A percentile compares a stretch with the other conserved stretches of the same genome.
Evolutionary conservation across 2,888 invertebrate genomes (phyloP).

Genomic region (Sinopyrophorus schimmeli): DNA sequence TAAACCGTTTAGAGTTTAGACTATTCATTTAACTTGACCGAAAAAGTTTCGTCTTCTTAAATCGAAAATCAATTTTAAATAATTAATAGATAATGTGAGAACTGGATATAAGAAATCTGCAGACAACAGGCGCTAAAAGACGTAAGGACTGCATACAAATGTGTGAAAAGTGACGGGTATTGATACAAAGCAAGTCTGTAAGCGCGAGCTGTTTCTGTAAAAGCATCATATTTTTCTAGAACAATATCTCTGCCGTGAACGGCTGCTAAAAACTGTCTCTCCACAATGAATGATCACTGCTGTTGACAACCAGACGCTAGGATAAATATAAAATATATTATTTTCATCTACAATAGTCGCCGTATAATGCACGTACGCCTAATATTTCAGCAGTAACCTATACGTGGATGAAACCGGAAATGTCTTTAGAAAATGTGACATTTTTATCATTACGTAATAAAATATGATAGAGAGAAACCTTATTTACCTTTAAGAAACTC

Average conservation of each 20-base stretch:
- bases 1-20: too few relatives aligned
- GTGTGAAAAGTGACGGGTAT: constrained; percentile 34
- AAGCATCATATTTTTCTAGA: constrained; percentile 40
- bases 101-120: constrained; percentile 25
- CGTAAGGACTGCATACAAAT: constrained; percentile 34
- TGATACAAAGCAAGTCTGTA: constrained; percentile 34
- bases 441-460: constrained; percentile 12
- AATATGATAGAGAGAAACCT: constrained; percentile 6
- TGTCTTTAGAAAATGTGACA: constrained; percentile 7
- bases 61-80: too few relatives aligned
- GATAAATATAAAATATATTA: constrained; percentile 49
- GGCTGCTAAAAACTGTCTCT: constrained; percentile 42
- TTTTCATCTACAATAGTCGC: constrained; percentile 42
- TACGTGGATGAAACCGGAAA: constrained; percentile 19
- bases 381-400: constrained; percentile 39
- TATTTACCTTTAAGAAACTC: too few relatives aligned
- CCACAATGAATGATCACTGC: constrained; percentile 50
- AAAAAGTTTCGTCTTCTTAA: too few relatives aligned
- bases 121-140: constrained; percentile 14
- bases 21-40: too few relatives aligned
- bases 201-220: constrained; percentile 32
- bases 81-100: too few relatives aligned
- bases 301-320: constrained; percentile 47
- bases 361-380: constrained; percentile 43
- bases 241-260: constrained; percentile 43